A percentile compares a stretch with the other conserved stretches of the same genome.
Evolutionary conservation across 2,888 invertebrate genomes (phyloP).

Genomic region (Omphaloscelis lunosa): DNA sequence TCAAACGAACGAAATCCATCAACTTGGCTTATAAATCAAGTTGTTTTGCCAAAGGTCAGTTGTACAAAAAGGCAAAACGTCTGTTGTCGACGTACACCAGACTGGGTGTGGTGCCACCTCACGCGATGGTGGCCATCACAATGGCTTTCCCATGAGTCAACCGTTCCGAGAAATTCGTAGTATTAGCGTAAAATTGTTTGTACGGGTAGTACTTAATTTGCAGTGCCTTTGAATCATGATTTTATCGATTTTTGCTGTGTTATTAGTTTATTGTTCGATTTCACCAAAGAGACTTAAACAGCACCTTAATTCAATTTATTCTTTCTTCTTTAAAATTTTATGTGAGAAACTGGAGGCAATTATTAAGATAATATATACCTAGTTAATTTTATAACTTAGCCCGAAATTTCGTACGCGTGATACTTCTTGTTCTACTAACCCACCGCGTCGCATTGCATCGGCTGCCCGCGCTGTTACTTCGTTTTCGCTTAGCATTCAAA

Average conservation of each 20-base stretch:
- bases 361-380: not conserved
- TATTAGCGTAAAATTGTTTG: slow-evolving; percentile 12
- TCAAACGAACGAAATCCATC: slow-evolving; percentile 30
- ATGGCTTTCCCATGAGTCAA: slow-evolving; percentile 66
- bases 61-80: slow-evolving; percentile 39
- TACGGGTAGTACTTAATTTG: slow-evolving; percentile 31
- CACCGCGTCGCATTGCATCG: too few relatives aligned
- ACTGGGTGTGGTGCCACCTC: slow-evolving; percentile 60
- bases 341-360: not conserved
- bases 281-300: not conserved
- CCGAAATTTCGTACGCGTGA: too few relatives aligned
- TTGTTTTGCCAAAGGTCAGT: slow-evolving; percentile 55
- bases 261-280: not conserved
- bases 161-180: slow-evolving; percentile 49
- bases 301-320: not conserved
- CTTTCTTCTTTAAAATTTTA: not conserved
- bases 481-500: too few relatives aligned
- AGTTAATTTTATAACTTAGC: too few relatives aligned
- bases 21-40: slow-evolving; percentile 47
- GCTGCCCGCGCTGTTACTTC: too few relatives aligned
- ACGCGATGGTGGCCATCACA: slow-evolving; percentile 53
- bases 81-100: slow-evolving; percentile 28
- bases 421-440: too few relatives aligned
- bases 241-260: slow-evolving; percentile 25
- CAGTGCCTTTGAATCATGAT: slow-evolving; percentile 27